Evolutionary conservation across 2,888 invertebrate genomes (phyloP).

Genomic region (Agelastica alni): DNA sequence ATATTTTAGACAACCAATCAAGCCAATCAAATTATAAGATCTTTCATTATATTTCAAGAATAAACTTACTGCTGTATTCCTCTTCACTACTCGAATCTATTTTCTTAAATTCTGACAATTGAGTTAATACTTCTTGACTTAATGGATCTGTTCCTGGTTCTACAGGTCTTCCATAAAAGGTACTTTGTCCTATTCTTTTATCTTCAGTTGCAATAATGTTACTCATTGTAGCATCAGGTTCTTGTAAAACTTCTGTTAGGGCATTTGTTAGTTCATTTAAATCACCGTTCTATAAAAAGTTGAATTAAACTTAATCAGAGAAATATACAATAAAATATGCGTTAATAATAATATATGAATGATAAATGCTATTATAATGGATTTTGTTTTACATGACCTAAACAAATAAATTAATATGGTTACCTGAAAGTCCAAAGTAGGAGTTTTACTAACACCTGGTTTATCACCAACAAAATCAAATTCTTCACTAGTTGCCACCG

Average conservation of each 20-base stretch:
- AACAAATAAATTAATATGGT: too few relatives aligned
- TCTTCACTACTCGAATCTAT: constrained; percentile 77
- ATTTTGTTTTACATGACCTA: too few relatives aligned
- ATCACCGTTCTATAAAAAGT: constrained; percentile 59
- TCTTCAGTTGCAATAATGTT: constrained; percentile 46
- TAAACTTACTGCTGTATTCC: constrained; percentile 51
- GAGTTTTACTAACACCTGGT: constrained; percentile 57
- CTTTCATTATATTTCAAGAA: too few relatives aligned
- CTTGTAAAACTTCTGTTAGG: constrained; percentile 62
- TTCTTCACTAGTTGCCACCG: constrained; percentile 71
- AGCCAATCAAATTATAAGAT: too few relatives aligned
- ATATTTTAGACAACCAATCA: too few relatives aligned
- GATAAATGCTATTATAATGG: too few relatives aligned
- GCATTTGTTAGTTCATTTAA: constrained; percentile 66
- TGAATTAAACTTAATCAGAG: too few relatives aligned
- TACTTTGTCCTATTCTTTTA: constrained; percentile 60
- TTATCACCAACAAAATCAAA: constrained; percentile 69
- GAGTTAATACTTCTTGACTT: constrained; percentile 48
- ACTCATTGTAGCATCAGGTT: constrained; percentile 45
- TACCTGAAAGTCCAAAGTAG: constrained; percentile 63
- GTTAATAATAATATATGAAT: too few relatives aligned
- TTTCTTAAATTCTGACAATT: constrained; percentile 79
- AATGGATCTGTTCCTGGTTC: constrained; percentile 50
- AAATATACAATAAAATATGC: too few relatives aligned
- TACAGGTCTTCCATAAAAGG: constrained; percentile 57